Conservation (phyloP, 2,113 vertebrate species). For the Bettongia penicillata region DNA sequence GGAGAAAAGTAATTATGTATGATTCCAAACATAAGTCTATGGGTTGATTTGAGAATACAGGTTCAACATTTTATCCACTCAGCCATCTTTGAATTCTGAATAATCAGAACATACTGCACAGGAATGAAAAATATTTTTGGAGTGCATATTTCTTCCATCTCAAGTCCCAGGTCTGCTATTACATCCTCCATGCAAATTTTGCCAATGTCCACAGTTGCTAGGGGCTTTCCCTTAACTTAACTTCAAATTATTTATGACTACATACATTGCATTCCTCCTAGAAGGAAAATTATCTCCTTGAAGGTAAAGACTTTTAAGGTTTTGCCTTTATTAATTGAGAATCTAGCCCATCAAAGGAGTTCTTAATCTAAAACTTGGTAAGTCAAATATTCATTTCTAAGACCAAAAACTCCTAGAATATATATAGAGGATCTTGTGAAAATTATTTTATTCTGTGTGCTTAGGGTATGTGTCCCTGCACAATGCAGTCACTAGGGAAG, state of each 20-base stretch:
- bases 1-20: background rate
- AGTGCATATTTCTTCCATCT: background rate
- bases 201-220: background rate
- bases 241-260: background rate
- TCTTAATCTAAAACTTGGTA: background rate
- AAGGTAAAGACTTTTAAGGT: background rate
- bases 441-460: background rate
- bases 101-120: background rate
- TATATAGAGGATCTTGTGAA: background rate
- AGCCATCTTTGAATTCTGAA: background rate
- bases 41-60: background rate
- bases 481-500: background rate
- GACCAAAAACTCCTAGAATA: background rate
- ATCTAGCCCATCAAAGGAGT: background rate
- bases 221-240: background rate
- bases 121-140: background rate
- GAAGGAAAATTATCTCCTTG: background rate
- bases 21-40: background rate
- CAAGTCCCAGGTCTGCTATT: background rate
- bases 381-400: background rate
- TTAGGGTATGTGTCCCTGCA: background rate
- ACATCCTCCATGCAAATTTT: background rate
- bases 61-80: background rate
- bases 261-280: background rate
- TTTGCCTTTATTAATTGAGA: background rate